Conservation (phyloP, 2,888 invertebrate species). For the Sepiola atlantica region DNA sequence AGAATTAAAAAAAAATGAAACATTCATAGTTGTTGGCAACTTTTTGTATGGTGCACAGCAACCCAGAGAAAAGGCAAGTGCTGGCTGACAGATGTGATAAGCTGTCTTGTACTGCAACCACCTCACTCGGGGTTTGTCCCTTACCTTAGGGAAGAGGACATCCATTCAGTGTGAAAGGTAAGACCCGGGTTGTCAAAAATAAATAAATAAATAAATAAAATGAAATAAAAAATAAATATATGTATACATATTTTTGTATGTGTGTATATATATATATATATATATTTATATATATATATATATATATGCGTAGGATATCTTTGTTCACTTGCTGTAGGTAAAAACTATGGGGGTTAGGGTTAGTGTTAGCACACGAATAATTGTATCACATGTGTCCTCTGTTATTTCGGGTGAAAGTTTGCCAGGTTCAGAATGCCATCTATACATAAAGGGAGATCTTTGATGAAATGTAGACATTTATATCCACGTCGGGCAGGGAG, state of each 20-base stretch:
- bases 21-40: neutral
- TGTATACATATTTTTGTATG: no score
- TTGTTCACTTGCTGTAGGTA: conserved; percentile 4
- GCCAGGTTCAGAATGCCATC: neutral
- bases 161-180: neutral
- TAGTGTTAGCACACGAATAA: neutral
- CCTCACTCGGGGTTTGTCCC: neutral
- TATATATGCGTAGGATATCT: neutral
- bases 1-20: no score
- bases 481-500: no score
- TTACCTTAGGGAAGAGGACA: neutral
- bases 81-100: neutral
- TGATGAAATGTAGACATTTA: no score
- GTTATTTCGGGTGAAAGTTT: neutral
- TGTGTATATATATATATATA: no score
- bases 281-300: no score
- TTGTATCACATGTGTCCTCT: no score
- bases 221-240: no score
- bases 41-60: neutral
- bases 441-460: neutral
- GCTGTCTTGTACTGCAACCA: neutral
- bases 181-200: neutral
- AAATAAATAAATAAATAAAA: neutral
- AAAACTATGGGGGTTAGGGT: neutral
- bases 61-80: neutral